Percentiles rank a stretch among this genome's conserved stretches.
phyloP scores from a whole-genome alignment of 2,113 vertebrate species.

The Corapipo altera region DNA sequence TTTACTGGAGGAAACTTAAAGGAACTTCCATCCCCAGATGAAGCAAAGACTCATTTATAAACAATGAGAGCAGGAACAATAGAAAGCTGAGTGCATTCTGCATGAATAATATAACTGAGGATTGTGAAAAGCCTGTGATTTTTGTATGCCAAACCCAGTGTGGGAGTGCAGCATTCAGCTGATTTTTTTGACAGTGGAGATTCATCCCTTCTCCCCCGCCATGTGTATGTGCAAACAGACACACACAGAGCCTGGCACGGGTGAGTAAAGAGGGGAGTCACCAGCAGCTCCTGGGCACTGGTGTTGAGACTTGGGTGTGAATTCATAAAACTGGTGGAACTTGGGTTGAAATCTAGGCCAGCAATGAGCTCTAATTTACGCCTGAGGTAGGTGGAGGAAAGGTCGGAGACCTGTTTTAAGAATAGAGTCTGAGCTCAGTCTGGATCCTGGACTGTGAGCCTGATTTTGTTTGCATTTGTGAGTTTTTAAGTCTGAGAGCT shows the following conservation, averaged over 20 bases:
- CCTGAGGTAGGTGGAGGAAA: background rate
- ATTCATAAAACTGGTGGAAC: background rate
- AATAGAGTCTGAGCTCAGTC: background rate
- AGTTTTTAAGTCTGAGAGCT: background rate
- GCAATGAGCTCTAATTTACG: background rate
- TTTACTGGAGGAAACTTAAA: slow-evolving; percentile 20
- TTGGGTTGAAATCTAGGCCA: slow-evolving; percentile 2
- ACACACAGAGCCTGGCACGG: background rate
- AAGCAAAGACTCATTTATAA: slow-evolving; percentile 59
- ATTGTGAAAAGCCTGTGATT: slow-evolving; percentile 22
- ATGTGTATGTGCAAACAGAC: background rate
- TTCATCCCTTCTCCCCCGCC: background rate
- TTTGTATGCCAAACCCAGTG: slow-evolving; percentile 19
- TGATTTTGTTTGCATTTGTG: background rate
- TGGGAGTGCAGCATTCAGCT: slow-evolving; percentile 31
- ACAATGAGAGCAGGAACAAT: slow-evolving; percentile 51
- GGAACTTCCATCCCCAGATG: slow-evolving; percentile 3
- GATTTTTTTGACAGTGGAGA: background rate
- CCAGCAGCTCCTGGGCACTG: background rate
- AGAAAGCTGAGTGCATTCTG: slow-evolving; percentile 44
- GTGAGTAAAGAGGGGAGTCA: background rate
- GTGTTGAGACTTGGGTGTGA: background rate
- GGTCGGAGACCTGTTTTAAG: background rate
- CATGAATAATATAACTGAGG: slow-evolving; percentile 56
- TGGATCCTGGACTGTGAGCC: background rate